Percentiles rank a stretch among this genome's conserved stretches.
These are phyloP conservation scores for Tiliacea citrago DNA, from an alignment of 2,888 invertebrate species.

Conservation along the genomic window DNA sequence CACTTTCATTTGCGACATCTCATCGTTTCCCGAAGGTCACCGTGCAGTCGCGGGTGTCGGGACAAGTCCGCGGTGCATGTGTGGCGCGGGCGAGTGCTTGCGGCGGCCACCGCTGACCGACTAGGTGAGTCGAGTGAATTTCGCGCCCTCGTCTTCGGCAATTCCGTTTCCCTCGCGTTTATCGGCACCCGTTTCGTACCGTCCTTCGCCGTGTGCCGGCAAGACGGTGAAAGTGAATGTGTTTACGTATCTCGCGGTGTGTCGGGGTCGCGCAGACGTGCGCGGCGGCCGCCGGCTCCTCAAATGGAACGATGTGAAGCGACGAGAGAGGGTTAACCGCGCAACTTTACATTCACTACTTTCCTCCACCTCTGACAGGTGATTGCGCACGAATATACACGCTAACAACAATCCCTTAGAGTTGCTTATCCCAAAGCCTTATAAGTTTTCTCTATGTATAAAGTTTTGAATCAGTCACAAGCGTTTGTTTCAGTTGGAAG, in stretches of 20 bases:
- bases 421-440: conserved; percentile 66
- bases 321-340: conserved; percentile 82
- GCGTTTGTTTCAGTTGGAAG: conserved; percentile 69
- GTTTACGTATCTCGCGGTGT: conserved; percentile 76
- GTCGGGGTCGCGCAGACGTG: conserved; percentile 78
- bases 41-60: conserved; percentile 80
- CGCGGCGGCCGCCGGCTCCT: conserved; percentile 68
- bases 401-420: conserved; percentile 68
- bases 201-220: conserved; percentile 80
- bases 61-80: conserved; percentile 76
- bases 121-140: conserved; percentile 86
- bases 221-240: conserved; percentile 83
- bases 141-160: conserved; percentile 82
- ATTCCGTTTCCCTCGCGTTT: conserved; percentile 84
- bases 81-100: conserved; percentile 82
- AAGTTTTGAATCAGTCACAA: conserved; percentile 79
- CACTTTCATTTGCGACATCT: conserved; percentile 91
- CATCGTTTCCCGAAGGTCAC: conserved; percentile 90
- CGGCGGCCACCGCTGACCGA: conserved; percentile 87
- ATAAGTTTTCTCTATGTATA: conserved; percentile 60
- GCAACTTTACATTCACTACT: conserved; percentile 83
- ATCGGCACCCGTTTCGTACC: conserved; percentile 84
- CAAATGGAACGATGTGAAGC: conserved; percentile 73
- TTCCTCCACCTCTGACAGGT: conserved; percentile 75
- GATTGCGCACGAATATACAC: conserved; percentile 74